Base-by-base conservation (phyloP, 2,888 invertebrate genomes). In the Coleophora flavipennella region DNA sequence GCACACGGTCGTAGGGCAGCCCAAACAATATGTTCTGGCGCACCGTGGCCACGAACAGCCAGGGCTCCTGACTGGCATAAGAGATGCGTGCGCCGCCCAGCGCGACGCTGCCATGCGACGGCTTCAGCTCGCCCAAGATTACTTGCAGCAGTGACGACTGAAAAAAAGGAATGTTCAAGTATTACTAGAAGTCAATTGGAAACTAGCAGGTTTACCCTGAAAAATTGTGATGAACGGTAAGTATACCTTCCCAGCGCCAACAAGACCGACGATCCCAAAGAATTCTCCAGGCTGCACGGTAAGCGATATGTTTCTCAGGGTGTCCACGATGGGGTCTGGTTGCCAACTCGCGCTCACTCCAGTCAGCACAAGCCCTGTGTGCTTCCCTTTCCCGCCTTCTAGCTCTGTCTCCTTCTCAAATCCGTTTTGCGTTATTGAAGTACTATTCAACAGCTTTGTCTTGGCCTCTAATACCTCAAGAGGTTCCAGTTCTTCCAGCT, bases 11-110 rank as follows among this genome's bases (percentile, higher is more conserved):
- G 53, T 86, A 90, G 0, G 86, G 78, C 47, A 87, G 80, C 0
- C 93, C 94, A 64, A 95, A 94, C 9, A 93, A 73, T 44, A 95
- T 92, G 60, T 95, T 95, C 55, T 93, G 91, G 33, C 90, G 83
- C 2, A 95, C 86, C 1, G 90, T 89, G 1, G 88, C 89, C 0
- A 88, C 86, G 51, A 91, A 91, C 1, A 91, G 68, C 94, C 95
- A 95, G 0, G 95, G 90, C 53, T 94, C 91, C 71, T 94, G 94
- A 35, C 92, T 88, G 1, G 91, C 90, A 62, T 92, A 95, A 0
- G 90, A 85, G n/a, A 91, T 58, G 2, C 71, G 74, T 1, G 67
- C 68, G 3, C 93, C 93, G 1, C 85, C 85, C 11, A 92, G 67
- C 1, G 85, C 68, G 36, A 92, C 61, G 0, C 77, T 78, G 0